phyloP scores from a whole-genome alignment of 1,140 invertebrate genomes.

The Caenorhabditis remanei region DNA sequence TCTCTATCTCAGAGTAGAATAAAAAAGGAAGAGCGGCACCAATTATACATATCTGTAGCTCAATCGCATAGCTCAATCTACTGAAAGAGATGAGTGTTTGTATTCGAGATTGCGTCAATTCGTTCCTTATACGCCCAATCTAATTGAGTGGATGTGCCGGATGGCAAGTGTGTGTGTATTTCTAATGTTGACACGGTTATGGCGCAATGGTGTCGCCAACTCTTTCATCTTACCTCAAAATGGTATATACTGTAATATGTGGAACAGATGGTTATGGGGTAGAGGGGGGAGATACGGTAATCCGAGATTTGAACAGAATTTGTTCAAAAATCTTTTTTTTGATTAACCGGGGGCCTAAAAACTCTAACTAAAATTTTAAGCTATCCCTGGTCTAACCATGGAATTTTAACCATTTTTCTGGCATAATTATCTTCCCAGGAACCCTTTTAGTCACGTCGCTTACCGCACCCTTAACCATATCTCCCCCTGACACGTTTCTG shows the following conservation, averaged over 20 bases:
- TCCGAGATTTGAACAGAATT: background rate
- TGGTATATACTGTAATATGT: background rate
- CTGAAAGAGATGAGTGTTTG: constrained; percentile 21
- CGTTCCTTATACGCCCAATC: background rate
- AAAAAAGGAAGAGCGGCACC: background rate
- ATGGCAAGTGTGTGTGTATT: constrained; percentile 7
- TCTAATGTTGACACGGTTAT: constrained; percentile 14
- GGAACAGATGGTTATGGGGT: background rate
- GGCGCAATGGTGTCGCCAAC: background rate
- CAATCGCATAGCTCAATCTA: background rate
- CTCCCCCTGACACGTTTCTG: too few relatives aligned
- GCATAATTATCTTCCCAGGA: too few relatives aligned
- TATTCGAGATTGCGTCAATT: constrained; percentile 6
- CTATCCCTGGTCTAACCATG: too few relatives aligned
- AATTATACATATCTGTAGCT: background rate
- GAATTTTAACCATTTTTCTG: too few relatives aligned
- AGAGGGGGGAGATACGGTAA: background rate
- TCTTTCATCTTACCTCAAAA: background rate
- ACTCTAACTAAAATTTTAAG: too few relatives aligned
- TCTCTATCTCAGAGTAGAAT: background rate
- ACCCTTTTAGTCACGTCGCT: too few relatives aligned
- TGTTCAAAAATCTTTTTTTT: too few relatives aligned
- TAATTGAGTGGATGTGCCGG: constrained; percentile 8
- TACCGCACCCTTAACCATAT: too few relatives aligned
- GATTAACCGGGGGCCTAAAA: too few relatives aligned